Conservation (phyloP, 2,113 vertebrate genomes). For the Caloenas nicobarica region DNA sequence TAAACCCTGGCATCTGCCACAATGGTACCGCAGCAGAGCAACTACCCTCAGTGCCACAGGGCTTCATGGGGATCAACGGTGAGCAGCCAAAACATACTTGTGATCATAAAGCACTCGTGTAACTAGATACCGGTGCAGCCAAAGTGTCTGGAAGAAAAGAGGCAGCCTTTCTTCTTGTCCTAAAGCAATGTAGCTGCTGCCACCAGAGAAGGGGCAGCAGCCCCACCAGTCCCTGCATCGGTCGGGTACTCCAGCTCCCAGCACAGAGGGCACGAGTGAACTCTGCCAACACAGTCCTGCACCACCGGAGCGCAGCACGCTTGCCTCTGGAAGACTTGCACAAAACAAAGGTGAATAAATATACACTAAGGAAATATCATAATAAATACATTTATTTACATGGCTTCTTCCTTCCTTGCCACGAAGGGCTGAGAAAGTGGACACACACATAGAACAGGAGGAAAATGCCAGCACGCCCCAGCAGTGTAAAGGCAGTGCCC, state of each 20-base stretch:
- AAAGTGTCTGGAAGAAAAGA: neutral
- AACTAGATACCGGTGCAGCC: neutral
- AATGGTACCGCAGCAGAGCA: neutral
- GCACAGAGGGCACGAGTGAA: neutral
- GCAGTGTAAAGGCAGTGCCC: too few species aligned
- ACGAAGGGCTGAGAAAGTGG: neutral
- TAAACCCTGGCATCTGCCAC: neutral
- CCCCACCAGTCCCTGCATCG: neutral
- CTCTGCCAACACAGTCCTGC: neutral
- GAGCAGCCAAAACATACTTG: neutral
- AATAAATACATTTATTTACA: slow-evolving; percentile 24
- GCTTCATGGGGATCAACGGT: neutral
- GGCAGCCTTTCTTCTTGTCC: neutral
- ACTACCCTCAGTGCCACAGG: neutral
- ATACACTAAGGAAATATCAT: neutral
- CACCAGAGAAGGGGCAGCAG: neutral
- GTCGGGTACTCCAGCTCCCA: neutral
- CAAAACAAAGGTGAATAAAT: neutral
- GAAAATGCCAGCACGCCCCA: neutral
- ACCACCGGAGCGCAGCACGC: neutral
- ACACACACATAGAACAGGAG: neutral
- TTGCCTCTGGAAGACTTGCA: neutral
- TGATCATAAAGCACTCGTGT: neutral
- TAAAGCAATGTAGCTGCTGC: neutral
- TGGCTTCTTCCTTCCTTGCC: neutral